phyloP scores from a whole-genome alignment of 2,797 vertebrate genomes.

The Scyliorhinus canicula region DNA sequence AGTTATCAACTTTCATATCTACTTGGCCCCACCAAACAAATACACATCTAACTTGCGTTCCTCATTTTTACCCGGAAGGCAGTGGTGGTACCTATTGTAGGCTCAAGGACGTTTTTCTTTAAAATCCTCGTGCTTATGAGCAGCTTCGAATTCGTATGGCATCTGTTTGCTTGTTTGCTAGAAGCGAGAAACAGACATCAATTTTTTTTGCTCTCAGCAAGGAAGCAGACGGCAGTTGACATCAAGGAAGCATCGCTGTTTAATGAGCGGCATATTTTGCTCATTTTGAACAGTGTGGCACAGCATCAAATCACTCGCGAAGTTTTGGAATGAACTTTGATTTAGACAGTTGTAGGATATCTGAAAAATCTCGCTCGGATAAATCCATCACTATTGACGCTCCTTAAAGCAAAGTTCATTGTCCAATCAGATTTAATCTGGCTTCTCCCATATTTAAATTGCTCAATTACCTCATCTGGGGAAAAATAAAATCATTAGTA shows the following conservation, averaged over 20 bases:
- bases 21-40: neutral
- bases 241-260: neutral
- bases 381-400: neutral
- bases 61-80: neutral
- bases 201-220: neutral
- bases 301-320: neutral
- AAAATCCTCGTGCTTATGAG: neutral
- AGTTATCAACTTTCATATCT: neutral
- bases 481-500: neutral
- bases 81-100: neutral
- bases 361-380: neutral
- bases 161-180: constrained; percentile 25
- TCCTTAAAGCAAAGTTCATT: neutral
- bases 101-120: neutral
- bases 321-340: neutral
- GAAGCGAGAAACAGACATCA: neutral
- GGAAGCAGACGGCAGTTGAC: neutral
- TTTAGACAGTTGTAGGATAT: neutral
- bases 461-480: neutral
- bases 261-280: neutral
- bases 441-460: neutral
- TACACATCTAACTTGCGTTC: neutral
- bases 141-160: neutral
- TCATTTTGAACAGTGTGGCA: neutral
- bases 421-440: neutral